Evolutionary conservation across 1,140 invertebrate genomes (phyloP).

Genomic region (Drosophila lacteicornis): DNA sequence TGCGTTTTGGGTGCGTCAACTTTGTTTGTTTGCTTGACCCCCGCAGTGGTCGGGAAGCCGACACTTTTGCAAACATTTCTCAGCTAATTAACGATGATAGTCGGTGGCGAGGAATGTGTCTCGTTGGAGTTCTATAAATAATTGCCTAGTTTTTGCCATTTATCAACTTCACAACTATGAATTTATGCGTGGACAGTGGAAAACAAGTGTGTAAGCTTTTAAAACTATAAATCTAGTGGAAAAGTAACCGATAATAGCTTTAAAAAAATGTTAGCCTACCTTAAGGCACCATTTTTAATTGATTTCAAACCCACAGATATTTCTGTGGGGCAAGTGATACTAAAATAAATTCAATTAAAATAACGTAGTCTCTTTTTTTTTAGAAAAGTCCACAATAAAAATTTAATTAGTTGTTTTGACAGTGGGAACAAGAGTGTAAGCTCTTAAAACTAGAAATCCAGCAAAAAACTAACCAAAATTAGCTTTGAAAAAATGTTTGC

Average conservation of each 20-base stretch:
- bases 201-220: not conserved
- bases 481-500: not conserved
- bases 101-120: constrained; percentile 33
- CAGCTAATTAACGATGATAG: constrained; percentile 71
- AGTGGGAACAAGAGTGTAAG: no score
- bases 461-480: not conserved
- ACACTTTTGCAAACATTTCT: constrained; percentile 38
- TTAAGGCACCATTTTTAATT: not conserved
- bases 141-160: constrained; percentile 22
- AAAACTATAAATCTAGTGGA: not conserved
- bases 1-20: constrained; percentile 61
- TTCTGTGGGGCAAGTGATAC: not conserved
- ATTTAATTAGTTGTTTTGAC: constrained; percentile 14
- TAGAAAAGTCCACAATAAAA: not conserved
- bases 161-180: not conserved
- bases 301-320: not conserved
- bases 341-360: not conserved
- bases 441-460: no score
- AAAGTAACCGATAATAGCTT: no score
- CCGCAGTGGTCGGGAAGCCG: constrained; percentile 17
- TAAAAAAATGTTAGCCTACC: not conserved
- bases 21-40: constrained; percentile 49
- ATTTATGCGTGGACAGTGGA: constrained; percentile 2
- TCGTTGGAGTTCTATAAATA: constrained; percentile 16
- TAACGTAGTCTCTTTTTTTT: not conserved